A percentile compares a stretch with the other conserved stretches of the same genome.
Conservation (phyloP, 2,113 vertebrate genomes). For the Ramphastos sulfuratus region DNA sequence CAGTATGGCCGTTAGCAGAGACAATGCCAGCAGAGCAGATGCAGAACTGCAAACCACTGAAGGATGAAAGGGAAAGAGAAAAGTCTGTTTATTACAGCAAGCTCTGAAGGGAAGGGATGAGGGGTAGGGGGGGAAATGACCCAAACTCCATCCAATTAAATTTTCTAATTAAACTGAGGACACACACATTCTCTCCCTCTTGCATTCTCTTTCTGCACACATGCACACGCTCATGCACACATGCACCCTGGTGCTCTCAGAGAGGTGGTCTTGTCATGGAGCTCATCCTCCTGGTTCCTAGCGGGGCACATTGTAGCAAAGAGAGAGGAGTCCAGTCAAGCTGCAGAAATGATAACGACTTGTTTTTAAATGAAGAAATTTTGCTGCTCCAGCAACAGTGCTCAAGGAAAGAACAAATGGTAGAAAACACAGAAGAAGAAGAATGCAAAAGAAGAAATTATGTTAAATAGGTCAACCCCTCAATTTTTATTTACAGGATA, state of each 20-base stretch:
- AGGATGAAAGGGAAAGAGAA: conserved; percentile 70
- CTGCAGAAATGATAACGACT: background rate
- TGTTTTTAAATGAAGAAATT: background rate
- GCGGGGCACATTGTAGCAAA: background rate
- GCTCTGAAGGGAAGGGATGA: conserved; percentile 10
- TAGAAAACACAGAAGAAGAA: background rate
- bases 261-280: background rate
- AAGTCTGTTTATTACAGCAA: conserved; percentile 73
- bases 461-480: background rate
- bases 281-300: background rate
- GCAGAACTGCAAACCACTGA: conserved; percentile 66
- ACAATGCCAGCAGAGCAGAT: conserved; percentile 71
- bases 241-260: accelerated
- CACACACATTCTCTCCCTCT: conserved; percentile 43
- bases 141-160: conserved; percentile 67
- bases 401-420: background rate
- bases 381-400: background rate
- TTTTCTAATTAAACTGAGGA: conserved; percentile 71
- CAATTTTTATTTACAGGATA: background rate
- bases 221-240: background rate
- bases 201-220: background rate
- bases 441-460: background rate
- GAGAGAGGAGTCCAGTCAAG: background rate
- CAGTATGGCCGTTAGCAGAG: conserved; percentile 50
- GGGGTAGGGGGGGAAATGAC: conserved; percentile 12